Evolutionary conservation across 2,888 invertebrate species (phyloP).

Genomic region (Prosopocoilus inquinatus): DNA sequence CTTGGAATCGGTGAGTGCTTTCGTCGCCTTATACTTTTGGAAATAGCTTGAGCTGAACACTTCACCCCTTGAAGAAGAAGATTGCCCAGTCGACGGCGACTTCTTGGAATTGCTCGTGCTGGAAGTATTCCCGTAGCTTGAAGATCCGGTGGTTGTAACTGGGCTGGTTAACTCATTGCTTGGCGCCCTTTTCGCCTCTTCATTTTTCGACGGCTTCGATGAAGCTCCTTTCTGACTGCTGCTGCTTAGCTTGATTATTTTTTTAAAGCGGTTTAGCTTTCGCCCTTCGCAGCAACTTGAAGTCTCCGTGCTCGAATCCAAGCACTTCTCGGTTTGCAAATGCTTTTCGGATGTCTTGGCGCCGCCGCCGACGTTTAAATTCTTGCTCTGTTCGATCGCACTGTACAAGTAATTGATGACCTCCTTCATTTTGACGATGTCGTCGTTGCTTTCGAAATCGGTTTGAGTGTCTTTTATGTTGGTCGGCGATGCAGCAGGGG

Average conservation of each 20-base stretch:
- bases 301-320: slow-evolving; percentile 14
- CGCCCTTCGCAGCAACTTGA: slow-evolving; percentile 2
- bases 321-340: background rate
- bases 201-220: background rate
- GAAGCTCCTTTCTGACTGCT: background rate
- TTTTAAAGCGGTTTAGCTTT: background rate
- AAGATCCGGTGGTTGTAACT: background rate
- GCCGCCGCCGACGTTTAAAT: background rate
- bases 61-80: slow-evolving; percentile 11
- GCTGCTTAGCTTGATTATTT: background rate
- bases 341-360: background rate
- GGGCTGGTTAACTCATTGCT: background rate
- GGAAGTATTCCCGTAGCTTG: slow-evolving; percentile 5
- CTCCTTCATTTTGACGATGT: slow-evolving; percentile 18
- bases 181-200: background rate
- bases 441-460: slow-evolving; percentile 11
- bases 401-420: slow-evolving; percentile 16
- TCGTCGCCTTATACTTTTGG: slow-evolving; percentile 12
- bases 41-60: slow-evolving; percentile 11
- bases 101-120: slow-evolving; percentile 3
- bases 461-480: slow-evolving; percentile 15
- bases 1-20: slow-evolving; percentile 8
- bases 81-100: background rate
- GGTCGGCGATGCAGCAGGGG: background rate
- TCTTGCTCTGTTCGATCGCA: slow-evolving; percentile 9